Evolutionary conservation across 2,113 vertebrate species (phyloP).

Genomic region (Ctenomys sociabilis): DNA sequence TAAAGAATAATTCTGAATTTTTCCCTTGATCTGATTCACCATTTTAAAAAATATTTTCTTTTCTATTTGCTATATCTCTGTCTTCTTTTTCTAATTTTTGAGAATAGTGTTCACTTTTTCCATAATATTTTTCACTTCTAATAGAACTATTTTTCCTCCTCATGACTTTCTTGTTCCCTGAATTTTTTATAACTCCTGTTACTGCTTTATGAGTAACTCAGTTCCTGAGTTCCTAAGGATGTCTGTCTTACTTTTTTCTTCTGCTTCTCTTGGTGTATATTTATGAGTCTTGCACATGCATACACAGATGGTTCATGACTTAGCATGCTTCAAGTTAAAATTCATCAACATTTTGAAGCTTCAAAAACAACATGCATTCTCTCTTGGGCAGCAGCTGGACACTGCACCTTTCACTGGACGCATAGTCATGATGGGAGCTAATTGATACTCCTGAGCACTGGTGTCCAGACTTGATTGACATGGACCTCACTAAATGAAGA

Average conservation of each 20-base stretch:
- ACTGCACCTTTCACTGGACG: neutral
- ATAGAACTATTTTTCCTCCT: neutral
- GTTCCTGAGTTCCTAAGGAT: neutral
- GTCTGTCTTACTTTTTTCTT: neutral
- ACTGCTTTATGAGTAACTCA: slow-evolving; percentile 8
- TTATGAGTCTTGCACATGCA: slow-evolving; percentile 58
- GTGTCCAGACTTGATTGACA: neutral
- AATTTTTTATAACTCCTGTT: slow-evolving; percentile 27
- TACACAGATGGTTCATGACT: neutral
- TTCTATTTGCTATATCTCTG: neutral
- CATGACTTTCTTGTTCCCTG: neutral
- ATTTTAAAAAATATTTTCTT: slow-evolving; percentile 11
- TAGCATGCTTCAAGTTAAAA: neutral
- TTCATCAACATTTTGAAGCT: neutral
- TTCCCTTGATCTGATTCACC: neutral
- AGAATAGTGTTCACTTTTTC: neutral
- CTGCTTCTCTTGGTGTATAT: slow-evolving; percentile 56
- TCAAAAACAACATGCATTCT: neutral
- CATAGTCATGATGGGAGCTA: neutral
- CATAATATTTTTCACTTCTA: slow-evolving; percentile 7
- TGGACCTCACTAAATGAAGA: neutral
- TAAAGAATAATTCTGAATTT: neutral
- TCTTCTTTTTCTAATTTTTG: neutral
- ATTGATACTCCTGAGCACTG: neutral
- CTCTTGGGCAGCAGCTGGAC: neutral